Conservation (phyloP, 2,113 vertebrate genomes). For the Zapornia atra region DNA sequence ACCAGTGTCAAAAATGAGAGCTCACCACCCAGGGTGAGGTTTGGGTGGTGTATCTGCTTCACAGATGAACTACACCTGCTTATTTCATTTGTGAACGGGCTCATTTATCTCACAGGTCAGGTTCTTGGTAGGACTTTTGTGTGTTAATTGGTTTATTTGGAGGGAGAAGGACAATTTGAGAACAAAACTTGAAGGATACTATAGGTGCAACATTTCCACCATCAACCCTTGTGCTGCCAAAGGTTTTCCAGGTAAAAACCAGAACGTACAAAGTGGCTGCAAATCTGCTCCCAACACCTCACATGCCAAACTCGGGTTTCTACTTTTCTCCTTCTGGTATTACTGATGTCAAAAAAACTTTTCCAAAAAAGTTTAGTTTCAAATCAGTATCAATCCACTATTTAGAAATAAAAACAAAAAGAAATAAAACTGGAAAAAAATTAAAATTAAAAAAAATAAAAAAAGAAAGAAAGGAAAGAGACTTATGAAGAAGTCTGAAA, state of each 20-base stretch:
- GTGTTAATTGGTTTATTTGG: neutral
- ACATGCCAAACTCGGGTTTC: constrained; percentile 77
- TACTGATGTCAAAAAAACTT: constrained; percentile 74
- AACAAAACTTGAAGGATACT: constrained; percentile 42
- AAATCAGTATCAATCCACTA: constrained; percentile 82
- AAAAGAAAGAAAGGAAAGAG: constrained; percentile 70
- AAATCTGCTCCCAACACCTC: constrained; percentile 80
- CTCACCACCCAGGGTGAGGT: neutral
- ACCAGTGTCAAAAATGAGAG: constrained; percentile 7
- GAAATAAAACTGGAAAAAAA: neutral
- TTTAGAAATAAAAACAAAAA: constrained; percentile 68
- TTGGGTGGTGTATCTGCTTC: neutral
- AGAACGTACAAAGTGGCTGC: constrained; percentile 83
- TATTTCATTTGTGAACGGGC: neutral
- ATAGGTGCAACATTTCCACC: constrained; percentile 21
- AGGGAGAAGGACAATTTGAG: constrained; percentile 48
- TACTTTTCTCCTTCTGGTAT: constrained; percentile 75
- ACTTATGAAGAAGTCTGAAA: constrained; percentile 87
- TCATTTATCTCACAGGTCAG: neutral
- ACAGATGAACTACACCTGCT: neutral
- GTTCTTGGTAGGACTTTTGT: neutral
- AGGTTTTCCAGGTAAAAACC: constrained; percentile 53
- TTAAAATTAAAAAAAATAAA: neutral
- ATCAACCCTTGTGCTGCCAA: constrained; percentile 38
- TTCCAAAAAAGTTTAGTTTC: constrained; percentile 80